Percentiles rank a stretch among this genome's conserved stretches.
Conservation (phyloP, 2,113 vertebrate species). For the Oenanthe oenanthe region DNA sequence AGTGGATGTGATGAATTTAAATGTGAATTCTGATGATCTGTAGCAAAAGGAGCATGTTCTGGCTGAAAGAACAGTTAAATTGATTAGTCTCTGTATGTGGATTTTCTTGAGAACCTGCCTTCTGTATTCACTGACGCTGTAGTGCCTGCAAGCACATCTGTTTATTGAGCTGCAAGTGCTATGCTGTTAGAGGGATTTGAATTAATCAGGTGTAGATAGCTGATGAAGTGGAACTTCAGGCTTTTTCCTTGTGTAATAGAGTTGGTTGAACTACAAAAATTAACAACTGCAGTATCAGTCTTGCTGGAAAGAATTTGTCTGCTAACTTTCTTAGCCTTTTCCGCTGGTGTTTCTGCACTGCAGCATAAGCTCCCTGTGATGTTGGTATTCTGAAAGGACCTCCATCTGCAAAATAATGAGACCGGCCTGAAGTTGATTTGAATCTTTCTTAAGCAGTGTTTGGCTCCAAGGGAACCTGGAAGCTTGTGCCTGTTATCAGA, state of each 20-base stretch:
- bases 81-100: background rate
- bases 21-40: background rate
- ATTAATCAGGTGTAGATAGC: background rate
- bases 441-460: background rate
- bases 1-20: background rate
- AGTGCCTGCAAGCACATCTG: background rate
- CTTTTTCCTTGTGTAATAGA: background rate
- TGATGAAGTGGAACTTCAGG: background rate
- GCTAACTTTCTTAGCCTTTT: background rate
- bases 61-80: conserved; percentile 4
- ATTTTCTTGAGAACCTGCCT: conserved; percentile 8
- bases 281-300: background rate
- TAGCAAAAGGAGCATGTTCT: background rate
- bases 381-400: background rate
- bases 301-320: background rate
- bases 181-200: background rate
- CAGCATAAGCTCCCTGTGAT: background rate
- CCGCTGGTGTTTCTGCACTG: background rate
- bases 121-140: background rate
- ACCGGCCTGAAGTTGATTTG: background rate
- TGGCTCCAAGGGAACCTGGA: background rate
- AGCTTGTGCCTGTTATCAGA: background rate
- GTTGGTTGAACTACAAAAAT: background rate
- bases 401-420: background rate
- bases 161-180: background rate